A percentile compares a stretch with the other conserved stretches of the same genome.
Evolutionary conservation across 2,888 invertebrate species (phyloP).

Genomic region (Macaria liturata): DNA sequence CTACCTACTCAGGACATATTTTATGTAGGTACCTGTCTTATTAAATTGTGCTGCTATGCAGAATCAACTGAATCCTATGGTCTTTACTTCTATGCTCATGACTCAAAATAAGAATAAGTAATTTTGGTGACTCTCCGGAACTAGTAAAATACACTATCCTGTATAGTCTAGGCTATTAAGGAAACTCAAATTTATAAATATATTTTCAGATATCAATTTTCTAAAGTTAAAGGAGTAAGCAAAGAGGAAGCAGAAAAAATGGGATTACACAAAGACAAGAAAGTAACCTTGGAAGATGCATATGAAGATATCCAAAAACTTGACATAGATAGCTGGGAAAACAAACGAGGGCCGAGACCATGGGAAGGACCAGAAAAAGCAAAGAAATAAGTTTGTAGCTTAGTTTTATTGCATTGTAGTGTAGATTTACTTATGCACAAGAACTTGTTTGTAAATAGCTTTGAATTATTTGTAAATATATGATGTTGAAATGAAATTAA

Average conservation of each 20-base stretch:
- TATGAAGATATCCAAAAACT: constrained; percentile 88
- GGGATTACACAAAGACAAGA: constrained; percentile 86
- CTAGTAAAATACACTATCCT: too few species aligned
- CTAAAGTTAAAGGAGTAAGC: constrained; percentile 80
- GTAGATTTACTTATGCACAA: neutral
- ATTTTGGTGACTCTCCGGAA: too few species aligned
- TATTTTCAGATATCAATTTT: constrained; percentile 81
- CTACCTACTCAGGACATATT: too few species aligned
- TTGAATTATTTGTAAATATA: neutral
- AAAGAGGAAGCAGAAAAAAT: constrained; percentile 86
- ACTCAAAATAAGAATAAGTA: too few species aligned
- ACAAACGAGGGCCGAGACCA: constrained; percentile 92
- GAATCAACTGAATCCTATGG: too few species aligned
- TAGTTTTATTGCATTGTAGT: neutral
- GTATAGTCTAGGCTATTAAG: too few species aligned
- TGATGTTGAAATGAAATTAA: too few species aligned
- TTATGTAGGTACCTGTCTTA: too few species aligned
- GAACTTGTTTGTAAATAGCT: neutral
- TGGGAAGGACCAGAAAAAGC: constrained; percentile 85
- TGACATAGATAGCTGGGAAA: constrained; percentile 93
- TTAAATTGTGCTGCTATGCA: too few species aligned
- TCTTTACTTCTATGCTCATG: too few species aligned
- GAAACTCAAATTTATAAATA: too few species aligned
- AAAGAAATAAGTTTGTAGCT: constrained; percentile 36
- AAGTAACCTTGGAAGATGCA: constrained; percentile 88